Percentiles rank a stretch among this genome's conserved stretches.
phyloP scores from a whole-genome alignment of 2,113 vertebrate genomes.

The Austrofundulus limnaeus region DNA sequence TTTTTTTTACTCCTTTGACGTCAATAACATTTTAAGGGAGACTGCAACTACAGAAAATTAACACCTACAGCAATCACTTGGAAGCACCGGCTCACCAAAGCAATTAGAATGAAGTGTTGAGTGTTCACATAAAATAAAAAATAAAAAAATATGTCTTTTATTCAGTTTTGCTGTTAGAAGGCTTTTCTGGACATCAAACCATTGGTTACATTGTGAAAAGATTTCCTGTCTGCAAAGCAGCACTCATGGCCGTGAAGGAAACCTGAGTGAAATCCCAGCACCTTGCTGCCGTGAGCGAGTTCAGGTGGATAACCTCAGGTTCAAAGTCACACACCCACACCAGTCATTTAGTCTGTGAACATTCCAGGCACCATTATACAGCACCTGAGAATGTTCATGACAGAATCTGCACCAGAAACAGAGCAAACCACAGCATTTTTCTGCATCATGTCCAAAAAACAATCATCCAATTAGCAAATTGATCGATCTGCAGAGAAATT shows the following conservation, averaged over 20 bases:
- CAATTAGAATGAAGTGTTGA: slow-evolving; percentile 59
- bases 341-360: background rate
- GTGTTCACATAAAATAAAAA: slow-evolving; percentile 17
- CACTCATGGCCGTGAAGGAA: background rate
- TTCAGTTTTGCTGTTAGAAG: slow-evolving; percentile 20
- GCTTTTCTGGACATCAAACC: slow-evolving; percentile 40
- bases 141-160: slow-evolving; percentile 17
- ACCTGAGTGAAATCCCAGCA: background rate
- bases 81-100: slow-evolving; percentile 50
- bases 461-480: background rate
- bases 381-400: background rate
- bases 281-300: background rate
- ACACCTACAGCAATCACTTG: slow-evolving; percentile 64
- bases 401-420: background rate
- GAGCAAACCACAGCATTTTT: background rate
- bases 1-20: slow-evolving; percentile 42
- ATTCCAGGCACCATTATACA: background rate
- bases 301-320: background rate
- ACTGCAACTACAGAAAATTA: slow-evolving; percentile 51
- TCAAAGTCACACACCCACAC: background rate
- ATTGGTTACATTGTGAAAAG: slow-evolving; percentile 23
- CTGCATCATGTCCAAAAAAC: background rate
- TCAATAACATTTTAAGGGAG: slow-evolving; percentile 62
- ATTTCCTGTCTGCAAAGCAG: slow-evolving; percentile 43
- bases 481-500: background rate